These are phyloP conservation scores for Arge pagana DNA, from an alignment of 2,888 invertebrate genomes.

Conservation along the genomic window DNA sequence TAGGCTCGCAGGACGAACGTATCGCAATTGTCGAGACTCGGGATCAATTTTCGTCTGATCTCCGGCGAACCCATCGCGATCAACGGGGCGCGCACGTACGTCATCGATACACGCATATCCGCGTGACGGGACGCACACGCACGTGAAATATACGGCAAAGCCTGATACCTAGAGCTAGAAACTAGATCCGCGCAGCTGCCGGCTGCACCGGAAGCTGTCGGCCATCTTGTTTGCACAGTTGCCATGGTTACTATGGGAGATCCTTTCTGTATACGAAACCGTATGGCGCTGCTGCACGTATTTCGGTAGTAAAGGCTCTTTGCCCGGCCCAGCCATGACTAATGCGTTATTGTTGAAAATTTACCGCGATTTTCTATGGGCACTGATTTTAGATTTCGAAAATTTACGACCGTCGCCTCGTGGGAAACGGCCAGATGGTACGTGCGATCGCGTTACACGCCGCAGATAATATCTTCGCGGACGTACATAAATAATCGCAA, in stretches of 20 bases:
- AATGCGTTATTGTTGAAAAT: conserved; percentile 45
- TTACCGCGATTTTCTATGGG: conserved; percentile 41
- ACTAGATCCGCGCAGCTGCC: conserved; percentile 29
- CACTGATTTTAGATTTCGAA: conserved; percentile 54
- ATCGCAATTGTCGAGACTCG: too few species aligned
- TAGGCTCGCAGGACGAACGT: too few species aligned
- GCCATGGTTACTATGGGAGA: conserved; percentile 54
- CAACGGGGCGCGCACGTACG: too few species aligned
- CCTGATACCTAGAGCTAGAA: conserved; percentile 41
- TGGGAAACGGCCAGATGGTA: conserved; percentile 11
- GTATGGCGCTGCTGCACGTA: conserved; percentile 30
- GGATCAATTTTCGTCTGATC: too few species aligned
- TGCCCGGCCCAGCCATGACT: conserved; percentile 44
- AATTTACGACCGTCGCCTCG: conserved; percentile 44
- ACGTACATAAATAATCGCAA: too few species aligned
- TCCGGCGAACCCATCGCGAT: too few species aligned
- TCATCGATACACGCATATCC: too few species aligned
- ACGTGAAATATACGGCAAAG: conserved; percentile 9
- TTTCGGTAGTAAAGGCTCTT: conserved; percentile 35
- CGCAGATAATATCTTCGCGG: too few species aligned
- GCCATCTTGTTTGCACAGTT: conserved; percentile 59
- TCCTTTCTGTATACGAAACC: conserved; percentile 43
- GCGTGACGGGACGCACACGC: too few species aligned
- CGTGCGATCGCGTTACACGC: neutral
- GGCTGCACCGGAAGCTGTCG: conserved; percentile 51